These are phyloP conservation scores for Archaeoteleia sp. DNA, from an alignment of 2,888 invertebrate genomes.

Conservation along the genomic window DNA sequence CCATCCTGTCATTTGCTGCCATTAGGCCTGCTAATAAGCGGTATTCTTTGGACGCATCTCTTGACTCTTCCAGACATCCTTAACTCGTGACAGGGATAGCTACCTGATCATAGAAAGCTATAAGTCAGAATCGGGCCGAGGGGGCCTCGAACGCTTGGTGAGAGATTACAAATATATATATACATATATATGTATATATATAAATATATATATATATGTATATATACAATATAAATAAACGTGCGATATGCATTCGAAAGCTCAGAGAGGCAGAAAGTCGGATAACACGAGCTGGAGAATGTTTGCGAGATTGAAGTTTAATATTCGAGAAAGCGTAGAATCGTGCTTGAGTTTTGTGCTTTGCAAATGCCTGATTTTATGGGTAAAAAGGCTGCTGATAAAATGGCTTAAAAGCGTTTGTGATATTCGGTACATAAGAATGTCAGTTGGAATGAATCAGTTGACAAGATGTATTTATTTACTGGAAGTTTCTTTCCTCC, in stretches of 20 bases:
- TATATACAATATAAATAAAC: constrained; percentile 32
- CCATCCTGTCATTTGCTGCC: constrained; percentile 55
- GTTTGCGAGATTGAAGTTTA: constrained; percentile 19
- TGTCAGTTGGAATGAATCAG: no score
- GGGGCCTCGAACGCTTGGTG: constrained; percentile 40
- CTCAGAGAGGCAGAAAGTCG: constrained; percentile 24
- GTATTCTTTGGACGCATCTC: constrained; percentile 44
- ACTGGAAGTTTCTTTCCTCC: no score
- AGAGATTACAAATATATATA: constrained; percentile 50
- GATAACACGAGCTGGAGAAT: constrained; percentile 11
- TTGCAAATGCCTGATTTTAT: constrained; percentile 1
- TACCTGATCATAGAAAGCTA: constrained; percentile 16
- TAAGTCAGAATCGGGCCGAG: constrained; percentile 13
- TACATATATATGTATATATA: constrained; percentile 49
- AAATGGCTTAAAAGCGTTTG: constrained; percentile 28
- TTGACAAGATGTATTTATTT: no score
- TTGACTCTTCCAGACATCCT: constrained; percentile 46
- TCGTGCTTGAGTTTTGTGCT: constrained; percentile 47
- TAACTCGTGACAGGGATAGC: constrained; percentile 65
- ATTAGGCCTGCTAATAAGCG: constrained; percentile 53
- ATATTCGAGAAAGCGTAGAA: constrained; percentile 16
- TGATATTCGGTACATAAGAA: constrained; percentile 1
- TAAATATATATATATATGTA: constrained; percentile 32
- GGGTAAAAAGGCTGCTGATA: background rate
- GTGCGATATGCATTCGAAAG: constrained; percentile 15